Base-by-base conservation (phyloP, 2,113 vertebrate species). In the Trogon melanurus region DNA sequence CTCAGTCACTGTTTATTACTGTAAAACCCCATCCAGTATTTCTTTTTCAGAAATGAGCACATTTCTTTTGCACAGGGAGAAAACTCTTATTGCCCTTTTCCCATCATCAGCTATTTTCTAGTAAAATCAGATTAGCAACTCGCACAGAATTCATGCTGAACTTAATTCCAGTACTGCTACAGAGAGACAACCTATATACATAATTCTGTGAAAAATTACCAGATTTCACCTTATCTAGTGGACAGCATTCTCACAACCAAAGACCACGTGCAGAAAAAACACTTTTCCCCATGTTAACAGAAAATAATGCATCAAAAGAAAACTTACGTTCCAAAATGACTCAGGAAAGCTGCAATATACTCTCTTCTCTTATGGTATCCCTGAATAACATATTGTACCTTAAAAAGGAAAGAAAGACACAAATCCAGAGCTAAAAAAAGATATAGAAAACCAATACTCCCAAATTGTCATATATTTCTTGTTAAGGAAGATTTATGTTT, bases 301-400 rank as follows among this genome's bases (percentile, higher is more conserved):
- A 82, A 95, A 71, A 67, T 3, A 61, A 81, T 0, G 16, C 45
- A 81, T 26, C 2, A 12, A 47, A 94, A 73, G 34, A 89, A 95
- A 90, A 99, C 99, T 99, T 97, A 99, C 99, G 98, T 99, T 98
- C 99, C 99, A 95, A 99, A 99, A 97, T 99, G 99, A 96, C 99
- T 99, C 90, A 99, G 99, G 92, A 99, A 99, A 86, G 99, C 99
- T 67, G 99, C 99, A 12, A 99, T 99, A 91, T 99, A 99, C 84
- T 99, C 99, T 96, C 99, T 98, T 95, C 99, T 98, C 95, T 99
- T 99, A 97, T 99, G 99, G 93, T 99, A 99, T 74, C 99, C 99
- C 97, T 99, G 99, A 96, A 99, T 99, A 88, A 99, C 99, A 95
- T 99, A 99, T 81, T 99, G 99, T 92, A 99, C 99, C 99, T 99